Conservation (phyloP, 92 coral and sea anemone species). For the Paramuricea clavata region DNA sequence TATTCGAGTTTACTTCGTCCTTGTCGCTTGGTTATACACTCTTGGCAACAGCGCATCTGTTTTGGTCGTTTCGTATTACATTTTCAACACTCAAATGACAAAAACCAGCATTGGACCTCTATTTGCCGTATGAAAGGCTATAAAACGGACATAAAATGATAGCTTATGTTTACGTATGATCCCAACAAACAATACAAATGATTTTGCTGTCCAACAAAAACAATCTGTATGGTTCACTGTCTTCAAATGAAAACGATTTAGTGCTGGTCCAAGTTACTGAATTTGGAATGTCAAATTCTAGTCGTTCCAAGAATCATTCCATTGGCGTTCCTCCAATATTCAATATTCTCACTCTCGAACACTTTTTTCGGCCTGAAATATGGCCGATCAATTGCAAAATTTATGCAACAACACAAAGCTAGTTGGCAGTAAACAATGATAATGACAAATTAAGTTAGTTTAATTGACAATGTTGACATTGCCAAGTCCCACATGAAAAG, state of each 20-base stretch:
- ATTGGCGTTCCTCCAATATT: neutral
- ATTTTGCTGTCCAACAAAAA: neutral
- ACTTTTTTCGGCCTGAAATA: neutral
- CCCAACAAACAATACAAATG: neutral
- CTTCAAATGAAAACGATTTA: neutral
- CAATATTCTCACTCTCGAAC: too few relatives aligned
- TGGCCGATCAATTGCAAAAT: neutral
- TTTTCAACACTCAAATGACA: neutral
- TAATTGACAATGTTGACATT: neutral
- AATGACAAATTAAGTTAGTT: constrained; percentile 1
- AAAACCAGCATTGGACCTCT: too few relatives aligned
- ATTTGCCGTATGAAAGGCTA: too few relatives aligned
- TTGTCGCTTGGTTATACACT: neutral
- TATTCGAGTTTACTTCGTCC: too few relatives aligned
- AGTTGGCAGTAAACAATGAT: neutral
- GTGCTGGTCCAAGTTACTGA: neutral
- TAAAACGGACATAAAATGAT: neutral
- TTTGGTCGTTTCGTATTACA: neutral
- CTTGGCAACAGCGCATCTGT: neutral
- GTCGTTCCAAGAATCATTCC: neutral
- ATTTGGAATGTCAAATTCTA: neutral
- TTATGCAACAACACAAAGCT: constrained; percentile 13
- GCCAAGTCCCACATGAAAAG: too few relatives aligned
- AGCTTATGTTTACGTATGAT: neutral
- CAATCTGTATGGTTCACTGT: neutral